Evolutionary conservation across 2,888 invertebrate species (phyloP).

Genomic region (Coronaproctus castanopsis): DNA sequence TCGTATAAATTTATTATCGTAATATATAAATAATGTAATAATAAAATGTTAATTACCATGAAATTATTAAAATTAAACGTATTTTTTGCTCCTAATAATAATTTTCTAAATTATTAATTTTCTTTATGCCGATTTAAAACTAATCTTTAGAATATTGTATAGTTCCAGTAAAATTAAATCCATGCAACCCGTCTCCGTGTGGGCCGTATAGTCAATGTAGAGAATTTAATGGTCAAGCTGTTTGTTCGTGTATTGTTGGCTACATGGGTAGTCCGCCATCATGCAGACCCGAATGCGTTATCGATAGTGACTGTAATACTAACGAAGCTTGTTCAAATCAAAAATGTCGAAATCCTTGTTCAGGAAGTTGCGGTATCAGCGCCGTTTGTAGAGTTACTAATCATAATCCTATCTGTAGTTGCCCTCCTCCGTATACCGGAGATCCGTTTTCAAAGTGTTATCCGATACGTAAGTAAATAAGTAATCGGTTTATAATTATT

Average conservation of each 20-base stretch:
- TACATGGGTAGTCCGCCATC: constrained; percentile 29
- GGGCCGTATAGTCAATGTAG: constrained; percentile 31
- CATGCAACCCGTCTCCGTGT: constrained; percentile 29
- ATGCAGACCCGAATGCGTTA: constrained; percentile 30
- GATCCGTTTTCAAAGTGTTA: constrained; percentile 37
- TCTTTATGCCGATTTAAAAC: no score
- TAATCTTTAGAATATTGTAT: no score
- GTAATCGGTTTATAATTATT: no score
- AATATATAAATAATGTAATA: no score
- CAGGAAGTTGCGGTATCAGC: constrained; percentile 31
- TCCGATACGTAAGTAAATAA: constrained; percentile 25
- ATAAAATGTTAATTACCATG: no score
- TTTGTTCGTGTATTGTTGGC: constrained; percentile 29
- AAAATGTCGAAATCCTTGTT: constrained; percentile 33
- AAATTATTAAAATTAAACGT: no score
- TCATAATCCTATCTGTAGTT: constrained; percentile 33
- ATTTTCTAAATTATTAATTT: no score
- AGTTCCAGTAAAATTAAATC: constrained; percentile 25
- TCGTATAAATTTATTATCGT: no score
- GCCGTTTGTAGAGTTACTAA: constrained; percentile 32
- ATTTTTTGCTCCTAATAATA: no score
- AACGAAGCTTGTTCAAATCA: constrained; percentile 32
- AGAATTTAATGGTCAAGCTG: constrained; percentile 28
- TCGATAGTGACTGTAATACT: constrained; percentile 28
- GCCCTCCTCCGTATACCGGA: constrained; percentile 26